Conservation (phyloP, 2,113 vertebrate species). For the Tetrao urogallus region DNA sequence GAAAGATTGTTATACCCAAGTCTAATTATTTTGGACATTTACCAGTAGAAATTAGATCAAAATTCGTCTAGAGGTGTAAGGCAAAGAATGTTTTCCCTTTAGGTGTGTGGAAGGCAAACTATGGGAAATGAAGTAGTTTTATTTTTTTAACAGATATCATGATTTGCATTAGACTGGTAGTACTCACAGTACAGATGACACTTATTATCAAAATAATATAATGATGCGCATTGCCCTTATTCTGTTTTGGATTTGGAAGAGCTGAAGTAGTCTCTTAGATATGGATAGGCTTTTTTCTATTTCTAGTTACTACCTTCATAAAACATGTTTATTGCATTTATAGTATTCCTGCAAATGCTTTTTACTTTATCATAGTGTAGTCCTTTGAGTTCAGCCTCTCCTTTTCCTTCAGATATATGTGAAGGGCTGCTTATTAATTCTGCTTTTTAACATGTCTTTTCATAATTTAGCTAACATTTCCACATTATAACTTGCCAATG, state of each 20-base stretch:
- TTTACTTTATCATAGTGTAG: neutral
- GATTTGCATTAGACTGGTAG: slow-evolving; percentile 75
- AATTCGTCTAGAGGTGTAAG: neutral
- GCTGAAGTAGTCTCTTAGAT: slow-evolving; percentile 36
- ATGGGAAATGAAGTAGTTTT: slow-evolving; percentile 42
- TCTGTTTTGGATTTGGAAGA: slow-evolving; percentile 43
- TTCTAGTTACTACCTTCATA: slow-evolving; percentile 36
- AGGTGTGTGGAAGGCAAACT: slow-evolving; percentile 13
- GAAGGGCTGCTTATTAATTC: neutral
- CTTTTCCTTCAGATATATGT: neutral
- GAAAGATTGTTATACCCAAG: neutral
- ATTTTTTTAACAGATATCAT: slow-evolving; percentile 71
- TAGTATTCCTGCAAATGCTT: slow-evolving; percentile 14
- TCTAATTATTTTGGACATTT: neutral
- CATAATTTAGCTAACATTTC: neutral
- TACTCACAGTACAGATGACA: slow-evolving; percentile 75
- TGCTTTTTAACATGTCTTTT: neutral
- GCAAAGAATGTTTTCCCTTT: slow-evolving; percentile 17
- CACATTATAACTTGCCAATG: neutral
- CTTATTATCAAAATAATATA: slow-evolving; percentile 56
- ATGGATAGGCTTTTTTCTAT: slow-evolving; percentile 19
- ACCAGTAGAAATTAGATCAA: slow-evolving; percentile 13
- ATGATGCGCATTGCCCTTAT: slow-evolving; percentile 33
- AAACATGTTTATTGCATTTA: slow-evolving; percentile 13
- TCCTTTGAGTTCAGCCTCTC: neutral